Evolutionary conservation across 2,888 invertebrate species (phyloP).

Genomic region (Drosophila pseudotalamancana): DNA sequence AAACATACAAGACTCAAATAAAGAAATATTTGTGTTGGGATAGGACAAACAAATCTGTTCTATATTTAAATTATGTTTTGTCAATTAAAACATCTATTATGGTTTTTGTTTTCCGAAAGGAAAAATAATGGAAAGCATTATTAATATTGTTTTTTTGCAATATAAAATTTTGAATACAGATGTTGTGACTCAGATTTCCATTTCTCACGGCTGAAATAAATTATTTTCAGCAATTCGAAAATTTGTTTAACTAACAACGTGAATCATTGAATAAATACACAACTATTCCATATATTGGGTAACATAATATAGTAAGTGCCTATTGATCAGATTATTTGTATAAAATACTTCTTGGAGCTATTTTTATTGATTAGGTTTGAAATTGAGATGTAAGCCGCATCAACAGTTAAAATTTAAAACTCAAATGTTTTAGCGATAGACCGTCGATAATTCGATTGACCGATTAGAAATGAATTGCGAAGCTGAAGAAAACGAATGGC

Average conservation of each 20-base stretch:
- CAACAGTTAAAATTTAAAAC: background rate
- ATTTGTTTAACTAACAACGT: background rate
- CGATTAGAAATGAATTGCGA: conserved; percentile 24
- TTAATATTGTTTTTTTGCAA: background rate
- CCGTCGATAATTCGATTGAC: conserved; percentile 3
- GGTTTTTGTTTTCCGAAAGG: too few relatives aligned
- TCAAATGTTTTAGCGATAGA: conserved; percentile 4
- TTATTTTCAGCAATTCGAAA: background rate
- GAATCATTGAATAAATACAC: background rate
- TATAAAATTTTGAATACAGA: background rate
- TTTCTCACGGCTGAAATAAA: background rate
- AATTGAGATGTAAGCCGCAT: background rate
- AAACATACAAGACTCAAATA: too few relatives aligned
- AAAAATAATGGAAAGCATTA: background rate
- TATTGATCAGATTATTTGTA: background rate
- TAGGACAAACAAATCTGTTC: too few relatives aligned
- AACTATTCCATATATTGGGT: background rate
- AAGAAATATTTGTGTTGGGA: too few relatives aligned
- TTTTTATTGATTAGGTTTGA: background rate
- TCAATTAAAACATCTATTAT: too few relatives aligned
- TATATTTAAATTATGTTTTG: too few relatives aligned
- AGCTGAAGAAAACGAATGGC: conserved; percentile 42
- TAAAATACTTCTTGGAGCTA: background rate
- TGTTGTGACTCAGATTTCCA: background rate
- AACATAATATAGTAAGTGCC: background rate